Evolutionary conservation across 2,888 invertebrate species (phyloP), one percentile per base, ranked within the genome.

Genomic region (Tipula helvola): DNA sequence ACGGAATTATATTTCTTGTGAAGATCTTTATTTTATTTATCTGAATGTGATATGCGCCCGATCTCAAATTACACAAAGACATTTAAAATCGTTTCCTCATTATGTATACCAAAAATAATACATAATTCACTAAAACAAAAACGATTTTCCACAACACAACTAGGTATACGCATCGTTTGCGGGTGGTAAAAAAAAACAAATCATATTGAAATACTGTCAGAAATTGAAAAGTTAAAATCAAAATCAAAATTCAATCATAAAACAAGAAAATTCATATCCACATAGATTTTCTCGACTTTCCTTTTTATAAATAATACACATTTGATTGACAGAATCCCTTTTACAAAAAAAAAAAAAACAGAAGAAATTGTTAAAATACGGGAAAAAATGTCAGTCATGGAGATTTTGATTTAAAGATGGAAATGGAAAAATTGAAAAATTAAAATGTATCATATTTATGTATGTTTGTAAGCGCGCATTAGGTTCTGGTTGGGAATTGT

Each of bases 281-380:
- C 16, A 28, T 71, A 18, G 71, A 10, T 71, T 57, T 57, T 57
- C 28, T 52, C 52, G 52, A 28, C 12, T 71, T 28, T 28, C 4
- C 10, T 71, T 52, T 71, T 3, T 71, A 28, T 18, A 57, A 57
- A 57, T 71, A 71, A 71, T 71, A 28, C 2, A 52, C n/a, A 52
- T 71, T 71, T 71, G 71, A 71, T 71, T 71, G 71, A 71, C 71
- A 71, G 71, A 71, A 71, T 71, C 71, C 71, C 71, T 71, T 71
- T 71, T 71, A 1, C 1, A 28, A 28, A 28, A 71, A 28, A 28
- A 28, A 28, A 71, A 71, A 71, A 71, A 52, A 71, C 71, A 71
- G 18, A 71, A 71, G 71, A 71, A 71, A 71, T 28, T 71, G 71
- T 71, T 71, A 71, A 71, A 71, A 71, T 71, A 71, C 71, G 71